A percentile compares a stretch with the other conserved stretches of the same genome.
Conservation (phyloP, 2,888 invertebrate species). For the Polyommatus icarus region DNA sequence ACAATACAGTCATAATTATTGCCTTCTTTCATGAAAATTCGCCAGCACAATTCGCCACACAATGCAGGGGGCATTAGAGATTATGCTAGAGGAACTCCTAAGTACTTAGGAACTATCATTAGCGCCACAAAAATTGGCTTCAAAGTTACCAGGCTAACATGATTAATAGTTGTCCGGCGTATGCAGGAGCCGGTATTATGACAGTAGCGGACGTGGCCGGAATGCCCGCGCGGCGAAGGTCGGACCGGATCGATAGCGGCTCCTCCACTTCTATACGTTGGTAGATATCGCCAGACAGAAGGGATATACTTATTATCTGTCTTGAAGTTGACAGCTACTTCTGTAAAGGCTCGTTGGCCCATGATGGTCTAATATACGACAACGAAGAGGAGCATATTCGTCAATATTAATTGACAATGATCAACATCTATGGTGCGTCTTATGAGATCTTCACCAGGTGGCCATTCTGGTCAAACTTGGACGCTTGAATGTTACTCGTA, state of each 20-base stretch:
- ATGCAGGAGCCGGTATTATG: constrained; percentile 27
- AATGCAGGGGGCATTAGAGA: not conserved
- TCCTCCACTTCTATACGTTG: constrained; percentile 27
- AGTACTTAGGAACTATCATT: constrained; percentile 12
- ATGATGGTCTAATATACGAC: not conserved
- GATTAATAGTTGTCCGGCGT: constrained; percentile 24
- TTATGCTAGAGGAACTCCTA: not conserved
- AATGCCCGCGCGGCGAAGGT: constrained; percentile 39
- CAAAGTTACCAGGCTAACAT: constrained; percentile 16
- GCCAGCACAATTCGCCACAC: too few relatives aligned
- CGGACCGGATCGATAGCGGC: constrained; percentile 37
- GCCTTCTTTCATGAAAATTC: not conserved
- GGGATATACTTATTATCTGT: not conserved
- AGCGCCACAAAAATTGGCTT: not conserved
- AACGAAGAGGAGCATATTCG: not conserved
- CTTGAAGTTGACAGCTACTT: not conserved
- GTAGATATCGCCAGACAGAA: constrained; percentile 1
- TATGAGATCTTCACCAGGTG: not conserved
- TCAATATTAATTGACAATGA: not conserved
- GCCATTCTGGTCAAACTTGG: not conserved
- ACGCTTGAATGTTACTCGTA: not conserved
- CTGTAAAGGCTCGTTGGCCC: not conserved
- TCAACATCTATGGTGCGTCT: not conserved
- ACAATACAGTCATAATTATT: too few relatives aligned
- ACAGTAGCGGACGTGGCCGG: constrained; percentile 33